phyloP scores from a whole-genome alignment of 2,888 invertebrate genomes.

The Chloroclysta siterata region DNA sequence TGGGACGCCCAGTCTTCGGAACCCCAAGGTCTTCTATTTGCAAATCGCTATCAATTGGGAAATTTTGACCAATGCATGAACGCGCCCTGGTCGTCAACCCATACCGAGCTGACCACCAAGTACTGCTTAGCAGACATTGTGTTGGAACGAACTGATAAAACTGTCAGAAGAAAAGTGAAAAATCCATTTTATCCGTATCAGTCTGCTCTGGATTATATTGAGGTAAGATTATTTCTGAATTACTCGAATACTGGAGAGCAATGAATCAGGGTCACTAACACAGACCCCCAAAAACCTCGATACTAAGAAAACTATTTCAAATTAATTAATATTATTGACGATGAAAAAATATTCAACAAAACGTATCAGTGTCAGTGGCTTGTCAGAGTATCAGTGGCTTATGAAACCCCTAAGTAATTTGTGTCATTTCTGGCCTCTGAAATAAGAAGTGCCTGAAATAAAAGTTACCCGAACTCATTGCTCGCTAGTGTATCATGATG shows the following conservation, averaged over 20 bases:
- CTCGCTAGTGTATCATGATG: too few relatives aligned
- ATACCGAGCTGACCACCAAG: slow-evolving; percentile 67
- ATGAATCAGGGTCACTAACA: too few relatives aligned
- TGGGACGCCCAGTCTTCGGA: slow-evolving; percentile 87
- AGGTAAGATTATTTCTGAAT: slow-evolving; percentile 55
- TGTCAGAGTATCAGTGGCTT: too few relatives aligned
- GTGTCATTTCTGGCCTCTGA: too few relatives aligned
- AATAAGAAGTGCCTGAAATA: too few relatives aligned
- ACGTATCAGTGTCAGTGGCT: too few relatives aligned
- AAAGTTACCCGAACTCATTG: too few relatives aligned
- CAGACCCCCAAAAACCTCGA: too few relatives aligned
- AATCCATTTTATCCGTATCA: slow-evolving; percentile 67
- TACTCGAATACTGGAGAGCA: background rate
- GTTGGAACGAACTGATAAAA: slow-evolving; percentile 63
- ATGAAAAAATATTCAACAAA: too few relatives aligned
- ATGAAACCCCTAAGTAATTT: too few relatives aligned
- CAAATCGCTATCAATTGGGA: slow-evolving; percentile 85
- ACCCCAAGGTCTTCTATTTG: slow-evolving; percentile 82
- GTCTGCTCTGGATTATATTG: slow-evolving; percentile 74
- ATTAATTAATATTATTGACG: too few relatives aligned
- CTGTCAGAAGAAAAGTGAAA: slow-evolving; percentile 50
- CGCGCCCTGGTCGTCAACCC: slow-evolving; percentile 61
- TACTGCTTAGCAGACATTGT: slow-evolving; percentile 81
- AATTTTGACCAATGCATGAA: slow-evolving; percentile 86
- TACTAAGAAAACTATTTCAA: too few relatives aligned